Conservation (phyloP, 2,888 invertebrate genomes). For the Chirona hameri region DNA sequence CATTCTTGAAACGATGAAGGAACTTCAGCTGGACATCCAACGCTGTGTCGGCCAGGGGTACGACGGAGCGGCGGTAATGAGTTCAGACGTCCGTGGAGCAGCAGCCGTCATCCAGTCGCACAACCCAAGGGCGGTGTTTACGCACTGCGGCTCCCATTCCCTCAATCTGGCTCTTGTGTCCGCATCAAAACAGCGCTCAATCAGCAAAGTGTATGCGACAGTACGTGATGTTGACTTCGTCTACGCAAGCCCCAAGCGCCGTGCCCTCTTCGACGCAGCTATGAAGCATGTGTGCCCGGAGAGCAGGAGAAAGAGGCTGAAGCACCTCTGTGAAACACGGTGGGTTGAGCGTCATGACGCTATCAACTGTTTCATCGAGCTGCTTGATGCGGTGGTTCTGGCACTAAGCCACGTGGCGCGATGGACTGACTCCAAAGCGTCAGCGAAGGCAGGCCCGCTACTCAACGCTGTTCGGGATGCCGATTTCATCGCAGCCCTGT, state of each 20-base stretch:
- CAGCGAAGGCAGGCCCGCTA: not conserved
- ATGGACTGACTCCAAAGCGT: not conserved
- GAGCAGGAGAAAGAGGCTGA: not conserved
- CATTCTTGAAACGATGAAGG: no score
- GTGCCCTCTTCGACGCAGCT: not conserved
- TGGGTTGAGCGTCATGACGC: not conserved
- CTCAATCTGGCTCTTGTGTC: no score
- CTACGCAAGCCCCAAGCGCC: not conserved
- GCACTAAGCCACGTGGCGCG: not conserved
- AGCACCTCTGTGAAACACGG: not conserved
- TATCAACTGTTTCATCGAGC: not conserved
- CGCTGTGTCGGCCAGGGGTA: no score
- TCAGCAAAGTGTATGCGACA: not conserved
- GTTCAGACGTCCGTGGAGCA: no score
- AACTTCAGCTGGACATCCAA: no score
- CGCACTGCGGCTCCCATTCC: no score
- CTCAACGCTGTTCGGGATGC: not conserved
- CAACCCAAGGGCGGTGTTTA: no score
- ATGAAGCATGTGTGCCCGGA: not conserved
- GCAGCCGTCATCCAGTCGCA: no score
- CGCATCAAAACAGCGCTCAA: no score
- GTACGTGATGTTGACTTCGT: not conserved
- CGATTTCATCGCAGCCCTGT: not conserved
- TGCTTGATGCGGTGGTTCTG: not conserved
- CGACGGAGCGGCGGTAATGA: no score